Percentiles rank a stretch among this genome's conserved stretches.
These are phyloP conservation scores for Pomacea canaliculata DNA, from an alignment of 2,888 invertebrate species.

Conservation along the genomic window DNA sequence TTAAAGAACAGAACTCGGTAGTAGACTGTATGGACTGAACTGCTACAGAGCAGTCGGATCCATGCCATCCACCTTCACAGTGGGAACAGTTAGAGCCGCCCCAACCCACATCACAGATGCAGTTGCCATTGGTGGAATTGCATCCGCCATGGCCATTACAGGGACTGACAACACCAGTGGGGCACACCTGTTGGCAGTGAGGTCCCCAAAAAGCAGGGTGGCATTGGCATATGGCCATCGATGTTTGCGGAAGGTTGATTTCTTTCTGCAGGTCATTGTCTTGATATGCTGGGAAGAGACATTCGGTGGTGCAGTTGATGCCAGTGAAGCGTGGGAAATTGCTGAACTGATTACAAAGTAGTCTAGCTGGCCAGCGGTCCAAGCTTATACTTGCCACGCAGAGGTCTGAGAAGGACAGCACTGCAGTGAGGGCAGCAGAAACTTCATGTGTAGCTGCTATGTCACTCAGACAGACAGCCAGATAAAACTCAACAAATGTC, in stretches of 20 bases:
- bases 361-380: conserved; percentile 38
- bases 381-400: conserved; percentile 30
- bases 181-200: conserved; percentile 41
- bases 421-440: conserved; percentile 26
- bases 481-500: conserved; percentile 31
- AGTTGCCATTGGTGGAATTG: conserved; percentile 37
- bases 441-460: conserved; percentile 30
- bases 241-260: not conserved
- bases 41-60: conserved; percentile 41
- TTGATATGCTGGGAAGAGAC: conserved; percentile 25
- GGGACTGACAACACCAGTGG: conserved; percentile 41
- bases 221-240: conserved; percentile 36
- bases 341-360: conserved; percentile 39
- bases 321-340: conserved; percentile 41
- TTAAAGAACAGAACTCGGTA: conserved; percentile 32
- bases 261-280: not conserved
- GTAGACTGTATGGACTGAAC: conserved; percentile 16
- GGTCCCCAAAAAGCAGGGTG: conserved; percentile 45
- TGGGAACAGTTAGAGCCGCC: conserved; percentile 37
- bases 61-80: conserved; percentile 42
- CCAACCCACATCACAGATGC: conserved; percentile 42
- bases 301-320: conserved; percentile 34
- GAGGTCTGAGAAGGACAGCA: conserved; percentile 35
- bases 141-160: conserved; percentile 47
- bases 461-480: conserved; percentile 42